Percentiles rank a stretch among this genome's conserved stretches.
Evolutionary conservation across 2,797 vertebrate species (phyloP).

Genomic region (Sylvilagus floridanus): DNA sequence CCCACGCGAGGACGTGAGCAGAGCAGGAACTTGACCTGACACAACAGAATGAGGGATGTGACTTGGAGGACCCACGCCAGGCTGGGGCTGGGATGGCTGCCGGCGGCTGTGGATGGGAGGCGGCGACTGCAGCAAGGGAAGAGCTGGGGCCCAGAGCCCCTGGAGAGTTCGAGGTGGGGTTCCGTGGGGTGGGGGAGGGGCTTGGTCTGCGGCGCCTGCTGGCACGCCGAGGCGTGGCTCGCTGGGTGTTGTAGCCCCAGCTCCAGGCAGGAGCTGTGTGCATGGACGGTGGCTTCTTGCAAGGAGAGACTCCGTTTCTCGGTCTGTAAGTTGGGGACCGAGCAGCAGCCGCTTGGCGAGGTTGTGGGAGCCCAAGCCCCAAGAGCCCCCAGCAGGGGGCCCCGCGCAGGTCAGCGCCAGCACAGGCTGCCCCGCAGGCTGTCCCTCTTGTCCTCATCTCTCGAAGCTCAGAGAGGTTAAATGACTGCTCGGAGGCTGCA

Average conservation of each 20-base stretch:
- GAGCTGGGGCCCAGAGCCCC: neutral
- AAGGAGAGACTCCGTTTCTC: neutral
- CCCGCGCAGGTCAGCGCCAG: neutral
- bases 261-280: neutral
- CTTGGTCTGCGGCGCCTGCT: neutral
- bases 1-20: too few relatives aligned
- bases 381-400: neutral
- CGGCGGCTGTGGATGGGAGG: neutral
- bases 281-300: neutral
- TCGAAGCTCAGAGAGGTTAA: neutral
- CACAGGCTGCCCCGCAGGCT: too few relatives aligned
- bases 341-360: neutral
- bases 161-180: neutral
- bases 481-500: neutral
- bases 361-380: neutral
- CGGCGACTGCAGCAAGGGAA: neutral
- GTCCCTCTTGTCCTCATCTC: too few relatives aligned
- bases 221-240: fast-evolving
- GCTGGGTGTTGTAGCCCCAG: neutral
- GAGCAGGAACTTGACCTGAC: too few relatives aligned
- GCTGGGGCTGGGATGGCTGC: neutral
- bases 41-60: neutral
- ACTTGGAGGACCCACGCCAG: neutral
- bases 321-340: neutral
- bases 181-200: fast-evolving